phyloP scores from a whole-genome alignment of 2,797 vertebrate species.

The Phataginus tricuspis region DNA sequence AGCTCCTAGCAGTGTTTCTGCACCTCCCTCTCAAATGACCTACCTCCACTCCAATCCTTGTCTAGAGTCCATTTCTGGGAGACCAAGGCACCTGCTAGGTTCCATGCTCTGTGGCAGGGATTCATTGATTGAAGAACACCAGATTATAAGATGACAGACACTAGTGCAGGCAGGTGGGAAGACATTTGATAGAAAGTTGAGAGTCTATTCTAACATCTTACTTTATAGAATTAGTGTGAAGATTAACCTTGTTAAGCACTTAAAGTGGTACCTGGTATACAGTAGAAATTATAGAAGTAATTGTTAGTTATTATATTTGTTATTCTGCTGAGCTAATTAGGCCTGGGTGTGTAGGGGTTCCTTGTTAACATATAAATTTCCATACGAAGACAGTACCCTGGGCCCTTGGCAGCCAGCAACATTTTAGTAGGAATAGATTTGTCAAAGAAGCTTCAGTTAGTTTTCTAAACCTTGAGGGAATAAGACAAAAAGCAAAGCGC shows the following conservation, averaged over 20 bases:
- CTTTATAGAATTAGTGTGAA: conserved; percentile 42
- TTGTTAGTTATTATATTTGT: conserved; percentile 55
- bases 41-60: not conserved
- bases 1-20: not conserved
- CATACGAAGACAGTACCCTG: not conserved
- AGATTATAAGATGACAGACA: conserved; percentile 1
- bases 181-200: not conserved
- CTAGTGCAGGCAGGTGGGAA: not conserved
- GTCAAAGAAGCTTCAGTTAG: not conserved
- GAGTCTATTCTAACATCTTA: conserved; percentile 17
- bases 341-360: not conserved
- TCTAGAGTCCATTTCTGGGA: not conserved
- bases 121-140: not conserved
- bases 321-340: conserved; percentile 42
- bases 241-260: conserved; percentile 43
- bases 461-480: not conserved
- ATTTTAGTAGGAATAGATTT: not conserved
- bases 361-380: conserved; percentile 47
- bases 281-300: conserved; percentile 28
- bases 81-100: not conserved
- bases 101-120: not conserved
- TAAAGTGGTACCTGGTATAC: conserved; percentile 1
- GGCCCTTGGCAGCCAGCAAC: not conserved
- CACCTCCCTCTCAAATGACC: not conserved
- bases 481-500: not conserved